Evolutionary conservation across 2,113 vertebrate genomes (phyloP), one percentile per base, ranked within the genome.

Genomic region (Promerops cafer): DNA sequence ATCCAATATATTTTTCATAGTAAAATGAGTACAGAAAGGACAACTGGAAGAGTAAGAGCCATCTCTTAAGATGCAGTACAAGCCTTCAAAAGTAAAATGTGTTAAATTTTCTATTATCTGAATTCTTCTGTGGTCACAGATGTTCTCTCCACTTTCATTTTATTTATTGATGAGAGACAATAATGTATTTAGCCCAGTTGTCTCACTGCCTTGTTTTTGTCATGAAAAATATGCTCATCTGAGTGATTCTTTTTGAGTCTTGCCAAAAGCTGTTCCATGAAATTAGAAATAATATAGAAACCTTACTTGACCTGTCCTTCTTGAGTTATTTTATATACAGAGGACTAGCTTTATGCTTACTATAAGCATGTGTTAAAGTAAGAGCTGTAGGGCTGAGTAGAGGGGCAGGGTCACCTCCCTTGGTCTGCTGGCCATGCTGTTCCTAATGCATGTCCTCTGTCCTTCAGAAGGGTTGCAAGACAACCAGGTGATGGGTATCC

Each of bases 121-220:
- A 89, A 77, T 90, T 92, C 65, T 90, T 89, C 76, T 76, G 45
- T 84, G 77, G 35, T 74, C 83, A 88, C 80, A 95, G 93, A 92
- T 92, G 86, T 92, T 80, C 66, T 70, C 44, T 39, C 21, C 75
- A 40, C 18, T 89, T 87, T 75, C 47, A 80, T 91, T 93, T 94
- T 77, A 68, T 40, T 87, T 94, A 89, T 28, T 93, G 69, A 82
- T 72, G 89, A 79, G 54, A 78, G 22, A 83, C 42, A 89, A 91
- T 89, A 16, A 45, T 30, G 50, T 65, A 82, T 66, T 94, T 86
- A 89, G 39, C 74, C n/a, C 76, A 56, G 49, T 31, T 61, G 85
- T 39, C 87, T 94, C 40, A 75, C 74, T 92, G 61, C 47, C 39
- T 79, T 81, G 49, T 50, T 88, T 92, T 74, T 52, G 27, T 89